Percentiles rank a stretch among this genome's conserved stretches.
Evolutionary conservation across 2,797 vertebrate species (phyloP).

Genomic region (Myotis pilosus): DNA sequence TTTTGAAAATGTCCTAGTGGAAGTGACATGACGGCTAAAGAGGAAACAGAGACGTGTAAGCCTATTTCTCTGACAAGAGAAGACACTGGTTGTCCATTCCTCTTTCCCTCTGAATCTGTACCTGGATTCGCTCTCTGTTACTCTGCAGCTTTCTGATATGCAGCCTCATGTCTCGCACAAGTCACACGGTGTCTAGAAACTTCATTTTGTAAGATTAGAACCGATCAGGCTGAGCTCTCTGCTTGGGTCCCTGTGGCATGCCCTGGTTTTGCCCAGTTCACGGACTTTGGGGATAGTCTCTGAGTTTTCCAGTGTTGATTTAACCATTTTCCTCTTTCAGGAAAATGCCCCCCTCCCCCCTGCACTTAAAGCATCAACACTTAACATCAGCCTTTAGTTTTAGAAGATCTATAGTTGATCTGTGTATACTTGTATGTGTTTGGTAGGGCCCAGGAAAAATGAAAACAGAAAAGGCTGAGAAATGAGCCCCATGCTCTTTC

Average conservation of each 20-base stretch:
- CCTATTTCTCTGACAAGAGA: not conserved
- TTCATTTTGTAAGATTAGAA: not conserved
- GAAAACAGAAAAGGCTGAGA: constrained; percentile 3
- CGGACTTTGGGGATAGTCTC: not conserved
- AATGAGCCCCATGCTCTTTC: not conserved
- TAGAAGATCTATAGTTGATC: not conserved
- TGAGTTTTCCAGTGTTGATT: not conserved
- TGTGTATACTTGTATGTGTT: not conserved
- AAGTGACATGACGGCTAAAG: not conserved
- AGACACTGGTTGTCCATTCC: not conserved
- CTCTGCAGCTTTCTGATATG: not conserved
- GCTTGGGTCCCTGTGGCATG: not conserved
- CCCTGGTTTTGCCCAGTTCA: not conserved
- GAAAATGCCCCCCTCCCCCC: not conserved
- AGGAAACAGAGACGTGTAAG: not conserved
- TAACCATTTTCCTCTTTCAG: not conserved
- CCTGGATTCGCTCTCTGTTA: not conserved
- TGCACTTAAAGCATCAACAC: not conserved
- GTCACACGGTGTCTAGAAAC: not conserved
- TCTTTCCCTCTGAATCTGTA: not conserved
- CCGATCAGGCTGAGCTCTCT: fast-evolving
- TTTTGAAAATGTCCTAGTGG: not conserved
- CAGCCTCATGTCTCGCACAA: not conserved
- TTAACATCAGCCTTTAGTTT: constrained; percentile 34
- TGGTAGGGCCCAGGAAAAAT: not conserved